These are phyloP conservation scores for Pollachius pollachius DNA, from an alignment of 2,113 vertebrate genomes.

Conservation along the genomic window DNA sequence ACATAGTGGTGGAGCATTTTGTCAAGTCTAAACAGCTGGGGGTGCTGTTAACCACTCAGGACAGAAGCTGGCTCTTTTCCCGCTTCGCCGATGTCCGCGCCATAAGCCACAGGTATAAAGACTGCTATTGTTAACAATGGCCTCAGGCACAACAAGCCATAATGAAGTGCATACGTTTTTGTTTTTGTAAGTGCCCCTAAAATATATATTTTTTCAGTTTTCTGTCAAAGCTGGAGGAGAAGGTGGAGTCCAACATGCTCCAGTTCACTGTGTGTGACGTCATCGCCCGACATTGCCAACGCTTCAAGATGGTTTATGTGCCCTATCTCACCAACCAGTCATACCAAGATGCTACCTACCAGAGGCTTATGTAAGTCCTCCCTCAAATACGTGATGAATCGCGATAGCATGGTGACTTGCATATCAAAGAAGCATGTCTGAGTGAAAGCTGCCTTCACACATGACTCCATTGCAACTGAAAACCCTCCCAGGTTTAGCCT, in stretches of 20 bases:
- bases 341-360: slow-evolving; percentile 93
- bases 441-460: too few relatives aligned
- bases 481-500: too few relatives aligned
- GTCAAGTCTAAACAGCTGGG: slow-evolving; percentile 81
- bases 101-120: slow-evolving; percentile 81
- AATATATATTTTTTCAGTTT: slow-evolving; percentile 76
- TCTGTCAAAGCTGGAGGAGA: slow-evolving; percentile 89
- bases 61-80: slow-evolving; percentile 96
- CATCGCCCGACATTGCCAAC: slow-evolving; percentile 80
- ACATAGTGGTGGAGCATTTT: slow-evolving; percentile 92
- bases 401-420: background rate
- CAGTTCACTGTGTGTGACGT: slow-evolving; percentile 89
- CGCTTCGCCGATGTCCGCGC: slow-evolving; percentile 84
- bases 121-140: background rate
- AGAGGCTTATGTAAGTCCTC: slow-evolving; percentile 83
- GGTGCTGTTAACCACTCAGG: slow-evolving; percentile 79
- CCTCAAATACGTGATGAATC: background rate
- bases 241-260: slow-evolving; percentile 84
- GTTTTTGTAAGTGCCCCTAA: background rate
- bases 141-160: background rate
- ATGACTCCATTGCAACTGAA: too few relatives aligned
- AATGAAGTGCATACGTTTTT: too few relatives aligned
- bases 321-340: slow-evolving; percentile 98
- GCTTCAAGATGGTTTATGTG: slow-evolving; percentile 87
- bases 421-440: too few relatives aligned